Base-by-base conservation (phyloP, 1,140 invertebrate genomes). In the Drosophila bifasciata region DNA sequence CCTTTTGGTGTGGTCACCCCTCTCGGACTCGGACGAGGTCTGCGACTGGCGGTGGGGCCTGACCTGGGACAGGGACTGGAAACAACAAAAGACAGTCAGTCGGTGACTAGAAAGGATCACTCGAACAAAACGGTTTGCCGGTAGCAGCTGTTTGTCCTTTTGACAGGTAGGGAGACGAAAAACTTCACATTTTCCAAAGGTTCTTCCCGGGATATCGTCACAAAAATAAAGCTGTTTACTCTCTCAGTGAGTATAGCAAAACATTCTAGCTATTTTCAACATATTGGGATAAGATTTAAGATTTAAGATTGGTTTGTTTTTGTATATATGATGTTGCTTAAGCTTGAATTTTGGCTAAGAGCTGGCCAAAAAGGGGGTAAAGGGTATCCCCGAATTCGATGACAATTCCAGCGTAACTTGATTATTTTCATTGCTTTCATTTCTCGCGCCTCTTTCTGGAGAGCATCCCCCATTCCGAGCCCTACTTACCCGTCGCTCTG, bases 1-100 rank as follows among this genome's bases (percentile, higher is more conserved):
- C 67, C 73, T 86, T 86, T 85, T 69, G 83, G 70, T 86, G 77
- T 71, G 80, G 81, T 85, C 81, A 85, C 68, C 69, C 23, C 63
- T 68, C 48, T 56, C 40, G 63, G 62, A 69, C 62, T 68, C 40
- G 63, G 68, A 48, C 48, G 50, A 44, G 41, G 28, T 46, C 39
- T 19, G 36, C 9, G 23, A 56, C 7, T 28, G 19, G 11, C n/a
- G 21, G 39, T 11, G 8, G 16, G 21, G 16, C 4, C 6, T 21
- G 3, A 17, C 15, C 15, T 3, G 28, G 28, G 45, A 40, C 28
- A 15, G 17, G n/a, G 25, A 25, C 9, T 19, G 23, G 39, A 49
- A 58, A 48, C 44, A 58, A 16, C 59, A 59, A 67, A 67, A 63
- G 61, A 55, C 56, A 39, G 21, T 57, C 61, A 43, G 41, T 57